Conservation (phyloP, 2,888 invertebrate species). For the Diarsia brunnea region DNA sequence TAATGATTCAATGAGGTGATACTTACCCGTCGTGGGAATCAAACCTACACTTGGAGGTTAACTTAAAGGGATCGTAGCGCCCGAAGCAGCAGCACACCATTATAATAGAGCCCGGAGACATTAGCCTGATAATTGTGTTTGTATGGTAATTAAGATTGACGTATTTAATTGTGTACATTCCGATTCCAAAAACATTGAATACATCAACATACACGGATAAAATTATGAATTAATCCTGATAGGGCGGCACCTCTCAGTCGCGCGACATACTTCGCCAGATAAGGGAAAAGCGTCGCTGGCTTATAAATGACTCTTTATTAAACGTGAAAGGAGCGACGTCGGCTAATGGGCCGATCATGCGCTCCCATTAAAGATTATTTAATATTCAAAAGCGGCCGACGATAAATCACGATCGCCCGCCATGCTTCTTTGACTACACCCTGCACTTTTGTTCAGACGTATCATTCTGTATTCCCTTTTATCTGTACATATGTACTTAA, state of each 20-base stretch:
- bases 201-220: slow-evolving; percentile 83
- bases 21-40: slow-evolving; percentile 84
- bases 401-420: slow-evolving; percentile 90
- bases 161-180: slow-evolving; percentile 75
- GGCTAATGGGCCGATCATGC: slow-evolving; percentile 91
- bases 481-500: slow-evolving; percentile 65
- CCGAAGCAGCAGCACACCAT: slow-evolving; percentile 46
- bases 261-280: slow-evolving; percentile 89
- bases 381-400: slow-evolving; percentile 90
- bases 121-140: slow-evolving; percentile 67
- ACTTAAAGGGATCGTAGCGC: slow-evolving; percentile 50
- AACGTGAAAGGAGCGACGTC: slow-evolving; percentile 90
- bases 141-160: slow-evolving; percentile 73
- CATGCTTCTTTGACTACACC: slow-evolving; percentile 87
- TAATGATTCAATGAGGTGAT: slow-evolving; percentile 85
- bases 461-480: slow-evolving; percentile 77
- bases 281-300: slow-evolving; percentile 89
- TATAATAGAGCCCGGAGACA: slow-evolving; percentile 54
- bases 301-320: slow-evolving; percentile 91
- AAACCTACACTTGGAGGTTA: slow-evolving; percentile 74
- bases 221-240: slow-evolving; percentile 90
- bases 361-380: slow-evolving; percentile 91
- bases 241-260: slow-evolving; percentile 90
- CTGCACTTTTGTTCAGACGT: slow-evolving; percentile 86
- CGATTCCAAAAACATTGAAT: slow-evolving; percentile 72